Percentiles rank a stretch among this genome's conserved stretches.
phyloP scores from a whole-genome alignment of 2,888 invertebrate genomes.

The Drosophila eohydei region DNA sequence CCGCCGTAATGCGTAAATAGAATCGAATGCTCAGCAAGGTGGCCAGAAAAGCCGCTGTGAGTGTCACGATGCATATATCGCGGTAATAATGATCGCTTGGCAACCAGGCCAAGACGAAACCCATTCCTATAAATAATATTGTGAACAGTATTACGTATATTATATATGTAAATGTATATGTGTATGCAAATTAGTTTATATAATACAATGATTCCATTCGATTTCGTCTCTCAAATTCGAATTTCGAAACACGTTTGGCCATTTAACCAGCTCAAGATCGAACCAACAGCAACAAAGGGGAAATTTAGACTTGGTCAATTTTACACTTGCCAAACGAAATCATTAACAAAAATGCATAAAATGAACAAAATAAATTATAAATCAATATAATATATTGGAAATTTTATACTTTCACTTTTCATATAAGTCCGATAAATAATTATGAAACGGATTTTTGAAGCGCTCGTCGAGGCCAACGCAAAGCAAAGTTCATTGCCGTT shows the following conservation, averaged over 20 bases:
- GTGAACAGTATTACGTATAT: conserved; percentile 38
- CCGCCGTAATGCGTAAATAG: conserved; percentile 82
- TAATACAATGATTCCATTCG: conserved; percentile 36
- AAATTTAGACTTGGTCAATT: conserved; percentile 16
- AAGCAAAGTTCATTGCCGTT: conserved; percentile 69
- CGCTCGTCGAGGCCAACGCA: conserved; percentile 16
- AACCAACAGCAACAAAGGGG: neutral
- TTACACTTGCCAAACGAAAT: conserved; percentile 20
- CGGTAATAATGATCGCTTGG: conserved; percentile 76
- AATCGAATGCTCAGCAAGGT: conserved; percentile 81
- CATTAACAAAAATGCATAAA: conserved; percentile 13
- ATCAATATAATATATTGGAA: conserved; percentile 30
- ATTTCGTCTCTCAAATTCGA: conserved; percentile 21
- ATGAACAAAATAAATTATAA: neutral
- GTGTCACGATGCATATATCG: conserved; percentile 74
- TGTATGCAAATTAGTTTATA: conserved; percentile 67
- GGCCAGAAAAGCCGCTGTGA: conserved; percentile 75
- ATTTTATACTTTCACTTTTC: conserved; percentile 62
- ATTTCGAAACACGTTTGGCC: conserved; percentile 58
- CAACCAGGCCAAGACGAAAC: conserved; percentile 74
- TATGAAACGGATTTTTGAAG: conserved; percentile 58
- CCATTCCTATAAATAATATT: conserved; percentile 80
- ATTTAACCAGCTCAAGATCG: conserved; percentile 18
- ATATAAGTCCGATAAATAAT: conserved; percentile 36
- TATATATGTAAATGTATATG: conserved; percentile 33